These are phyloP conservation scores for Cistogaster globosa DNA, from an alignment of 2,888 invertebrate species.

Conservation along the genomic window DNA sequence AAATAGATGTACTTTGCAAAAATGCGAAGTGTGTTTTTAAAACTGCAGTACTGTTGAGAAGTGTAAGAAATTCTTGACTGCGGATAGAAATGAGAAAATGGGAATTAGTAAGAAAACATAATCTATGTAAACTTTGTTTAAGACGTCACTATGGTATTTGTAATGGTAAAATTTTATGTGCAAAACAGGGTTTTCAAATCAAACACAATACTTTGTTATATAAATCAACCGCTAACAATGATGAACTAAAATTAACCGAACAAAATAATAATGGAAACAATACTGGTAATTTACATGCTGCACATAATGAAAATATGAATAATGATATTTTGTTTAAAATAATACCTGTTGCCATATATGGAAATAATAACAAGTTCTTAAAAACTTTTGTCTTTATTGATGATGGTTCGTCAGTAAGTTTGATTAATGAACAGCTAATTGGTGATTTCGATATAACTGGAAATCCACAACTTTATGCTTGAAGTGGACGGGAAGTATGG, in stretches of 20 bases:
- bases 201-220: not conserved
- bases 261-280: not conserved
- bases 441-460: conserved; percentile 31
- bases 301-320: conserved; percentile 16
- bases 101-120: not conserved
- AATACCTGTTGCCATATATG: conserved; percentile 34
- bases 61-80: not conserved
- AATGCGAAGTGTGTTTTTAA: not conserved
- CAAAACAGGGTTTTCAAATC: not conserved
- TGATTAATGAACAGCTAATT: conserved; percentile 60
- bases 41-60: not conserved
- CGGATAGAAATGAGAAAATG: not conserved
- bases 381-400: conserved; percentile 70
- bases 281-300: not conserved
- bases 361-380: conserved; percentile 12
- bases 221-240: not conserved
- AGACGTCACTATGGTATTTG: not conserved
- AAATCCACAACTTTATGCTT: conserved; percentile 63
- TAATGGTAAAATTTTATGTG: not conserved
- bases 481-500: no score
- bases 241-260: not conserved
- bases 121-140: conserved; percentile 7
- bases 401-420: conserved; percentile 54
- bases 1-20: no score
- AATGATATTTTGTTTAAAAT: conserved; percentile 49